Base-by-base conservation (phyloP, 1,140 invertebrate genomes). In the Apis cerana region DNA sequence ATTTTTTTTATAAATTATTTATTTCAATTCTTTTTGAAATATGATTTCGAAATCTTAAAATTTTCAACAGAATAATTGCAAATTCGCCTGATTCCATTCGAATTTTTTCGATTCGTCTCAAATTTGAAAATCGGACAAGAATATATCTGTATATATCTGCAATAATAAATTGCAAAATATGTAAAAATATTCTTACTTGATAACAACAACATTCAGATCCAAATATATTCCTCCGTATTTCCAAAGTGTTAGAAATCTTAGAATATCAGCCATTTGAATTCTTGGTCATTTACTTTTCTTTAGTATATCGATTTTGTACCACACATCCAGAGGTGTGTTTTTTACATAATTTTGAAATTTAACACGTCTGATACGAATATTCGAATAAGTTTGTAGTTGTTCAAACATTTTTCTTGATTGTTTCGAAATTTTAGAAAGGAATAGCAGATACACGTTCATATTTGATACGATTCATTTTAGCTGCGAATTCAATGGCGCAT, bases 211-310 rank as follows among this genome's bases (percentile, higher is more conserved):
- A 89, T 98, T 97, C 77, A 97, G 91, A 85, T 98, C 97, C 61
- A 97, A 90, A 91, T 97, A 97, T 61, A 97, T 96, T 1, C 97
- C 97, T 52, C 97, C 96, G 80, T 95, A 97, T 89, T 97, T 97
- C 95, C 96, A 97, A 0, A 97, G 91, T 0, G 96, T 96, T 17
- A 97, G 87, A 84, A 96, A 97, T 82, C 97, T 94, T 52, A 97
- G 88, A 23, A 97, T 94, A 89, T 97, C 96, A 23, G 83, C 96
- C 95, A 92, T 97, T 95, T 85, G 95, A 95, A 80, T 95, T 84
- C 62, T 80, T 80, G 94, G 94, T 95, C 97, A 94, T 62, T 23
- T 93, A 94, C 88, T 94, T 62, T 87, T 95, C 69, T 88, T 95
- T 2, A 97, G 90, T 1, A 93, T 86, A 0, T 95, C 95, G 21